Conservation (phyloP, 2,797 vertebrate genomes). For the Echiichthys vipera region DNA sequence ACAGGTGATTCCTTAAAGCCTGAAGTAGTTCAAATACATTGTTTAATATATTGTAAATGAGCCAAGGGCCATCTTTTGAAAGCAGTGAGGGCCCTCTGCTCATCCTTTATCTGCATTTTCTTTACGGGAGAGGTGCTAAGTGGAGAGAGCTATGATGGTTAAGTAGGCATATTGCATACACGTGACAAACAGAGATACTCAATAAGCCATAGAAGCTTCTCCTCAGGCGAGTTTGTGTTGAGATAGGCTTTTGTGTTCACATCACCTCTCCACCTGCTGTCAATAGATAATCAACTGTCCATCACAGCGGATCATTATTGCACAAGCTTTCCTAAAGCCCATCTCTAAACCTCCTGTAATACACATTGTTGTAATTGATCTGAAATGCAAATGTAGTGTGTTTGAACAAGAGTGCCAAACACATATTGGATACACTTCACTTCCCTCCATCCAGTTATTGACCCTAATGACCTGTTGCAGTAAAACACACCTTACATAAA, state of each 20-base stretch:
- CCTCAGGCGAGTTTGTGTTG: conserved; percentile 4
- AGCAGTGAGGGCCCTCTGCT: conserved; percentile 12
- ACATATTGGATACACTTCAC: background rate
- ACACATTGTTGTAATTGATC: conserved; percentile 20
- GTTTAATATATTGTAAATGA: conserved; percentile 38
- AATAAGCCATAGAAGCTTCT: conserved; percentile 3
- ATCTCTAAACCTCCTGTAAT: conserved; percentile 13
- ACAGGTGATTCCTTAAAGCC: conserved; percentile 51
- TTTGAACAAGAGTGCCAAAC: conserved; percentile 15
- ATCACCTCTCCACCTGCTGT: conserved; percentile 5
- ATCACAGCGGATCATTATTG: conserved; percentile 19
- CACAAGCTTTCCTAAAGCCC: background rate
- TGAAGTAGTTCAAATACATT: conserved; percentile 23
- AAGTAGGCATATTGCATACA: background rate
- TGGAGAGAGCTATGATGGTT: conserved; percentile 21
- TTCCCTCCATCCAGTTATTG: background rate
- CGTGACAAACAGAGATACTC: conserved; percentile 31
- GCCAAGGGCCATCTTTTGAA: conserved; percentile 9
- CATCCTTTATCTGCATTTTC: conserved; percentile 24
- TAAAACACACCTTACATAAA: background rate
- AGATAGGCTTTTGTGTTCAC: conserved; percentile 32
- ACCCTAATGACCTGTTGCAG: conserved; percentile 11
- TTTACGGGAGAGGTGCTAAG: conserved; percentile 21
- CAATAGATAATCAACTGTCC: conserved; percentile 38
- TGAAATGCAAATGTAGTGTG: conserved; percentile 33